Base-by-base conservation (phyloP, 2,888 invertebrate species). In the Hedychridium roseum region DNA sequence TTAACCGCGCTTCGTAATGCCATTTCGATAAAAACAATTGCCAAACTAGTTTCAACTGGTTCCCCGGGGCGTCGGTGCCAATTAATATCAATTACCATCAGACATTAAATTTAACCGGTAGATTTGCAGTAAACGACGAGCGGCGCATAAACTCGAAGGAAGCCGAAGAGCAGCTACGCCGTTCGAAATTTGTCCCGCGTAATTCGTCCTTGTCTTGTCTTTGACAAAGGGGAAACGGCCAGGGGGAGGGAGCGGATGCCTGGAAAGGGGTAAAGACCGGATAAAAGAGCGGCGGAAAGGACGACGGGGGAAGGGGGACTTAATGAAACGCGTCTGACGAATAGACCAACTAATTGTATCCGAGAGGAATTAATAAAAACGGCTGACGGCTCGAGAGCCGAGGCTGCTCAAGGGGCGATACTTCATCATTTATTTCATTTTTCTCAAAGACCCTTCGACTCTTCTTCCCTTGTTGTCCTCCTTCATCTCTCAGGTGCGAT, bases 341-440 rank as follows among this genome's bases (percentile, higher is more conserved):
- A 78, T 77, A 76, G 76, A 73, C 70, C 75, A 75, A 74, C 78
- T 78, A 78, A 76, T 78, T 76, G 77, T 77, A 76, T 76, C 76
- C 68, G 73, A 78, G 73, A 74, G 73, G 70, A 78, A 78, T 77
- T 77, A 78, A 77, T 77, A 78, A 78, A 74, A 77, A 73, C 70
- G 70, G 64, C 68, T 68, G 66, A 71, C 67, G 68, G 64, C 59
- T 21, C 11, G 45, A 54, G 55, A 44, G 45, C 55, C 56, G 56
- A 41, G 58, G 39, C 57, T 58, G 61, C 43, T 32, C 46, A 34
- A 59, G 64, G 60, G 61, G 55, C 57, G 58, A 67, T 66, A 60
- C 64, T 65, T 64, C 62, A 70, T 73, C 71, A 72, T 73, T 73
- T 72, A 66, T 73, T 72, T 71, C 65, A 71, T 71, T 71, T 69